These are phyloP conservation scores for Conops quadrifasciatus DNA, from an alignment of 2,888 invertebrate genomes.

Conservation along the genomic window DNA sequence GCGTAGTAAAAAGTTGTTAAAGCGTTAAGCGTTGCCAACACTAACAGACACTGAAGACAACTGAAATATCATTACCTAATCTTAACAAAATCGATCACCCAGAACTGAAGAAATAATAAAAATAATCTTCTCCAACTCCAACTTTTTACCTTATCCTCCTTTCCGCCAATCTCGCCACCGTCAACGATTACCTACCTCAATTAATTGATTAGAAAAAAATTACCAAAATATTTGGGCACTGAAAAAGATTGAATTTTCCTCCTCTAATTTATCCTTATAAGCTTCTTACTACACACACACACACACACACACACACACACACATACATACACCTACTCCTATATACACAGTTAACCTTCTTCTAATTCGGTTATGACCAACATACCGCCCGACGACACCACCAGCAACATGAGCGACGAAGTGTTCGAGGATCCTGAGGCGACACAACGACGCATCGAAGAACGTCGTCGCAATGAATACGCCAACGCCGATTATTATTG, in stretches of 20 bases:
- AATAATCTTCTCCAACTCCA: neutral
- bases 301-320: neutral
- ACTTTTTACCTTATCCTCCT: neutral
- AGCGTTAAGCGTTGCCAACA: too few species aligned
- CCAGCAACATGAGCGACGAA: slow-evolving; percentile 77
- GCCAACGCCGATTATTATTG: slow-evolving; percentile 43
- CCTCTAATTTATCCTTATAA: neutral
- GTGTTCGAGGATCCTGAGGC: slow-evolving; percentile 77
- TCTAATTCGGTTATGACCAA: slow-evolving; percentile 60
- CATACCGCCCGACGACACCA: slow-evolving; percentile 74
- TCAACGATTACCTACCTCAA: slow-evolving; percentile 12
- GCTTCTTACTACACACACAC: neutral
- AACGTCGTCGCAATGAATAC: slow-evolving; percentile 51
- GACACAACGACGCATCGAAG: slow-evolving; percentile 59
- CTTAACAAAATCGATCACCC: neutral
- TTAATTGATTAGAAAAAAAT: too few species aligned
- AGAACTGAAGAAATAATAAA: neutral
- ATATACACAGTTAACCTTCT: too few species aligned
- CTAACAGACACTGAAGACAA: too few species aligned
- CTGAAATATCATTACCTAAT: neutral
- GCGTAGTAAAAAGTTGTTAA: neutral
- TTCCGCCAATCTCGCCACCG: neutral
- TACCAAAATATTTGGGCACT: slow-evolving; percentile 1
- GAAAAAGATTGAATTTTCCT: too few species aligned
- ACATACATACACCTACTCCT: neutral